Base-by-base conservation (phyloP, 2,888 invertebrate genomes). In the Lithodes maja region DNA sequence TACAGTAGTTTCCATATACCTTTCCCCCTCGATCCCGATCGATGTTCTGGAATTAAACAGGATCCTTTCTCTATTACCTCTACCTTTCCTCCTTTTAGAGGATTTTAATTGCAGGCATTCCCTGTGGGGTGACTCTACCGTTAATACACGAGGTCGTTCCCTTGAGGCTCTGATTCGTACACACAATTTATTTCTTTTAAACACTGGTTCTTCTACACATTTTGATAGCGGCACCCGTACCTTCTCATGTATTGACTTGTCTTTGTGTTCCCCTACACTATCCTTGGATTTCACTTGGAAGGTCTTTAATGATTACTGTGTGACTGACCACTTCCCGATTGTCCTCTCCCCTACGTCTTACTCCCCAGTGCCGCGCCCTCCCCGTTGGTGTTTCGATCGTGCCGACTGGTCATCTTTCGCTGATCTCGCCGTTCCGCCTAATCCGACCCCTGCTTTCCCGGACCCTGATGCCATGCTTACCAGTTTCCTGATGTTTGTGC, bases 261-360 rank as follows among this genome's bases (percentile, higher is more conserved):
- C 77, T 12, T 3, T 77, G 49, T 77, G 77, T 12, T 77, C 77
- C 49, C 77, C 77, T 33, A 12, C 77, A 33, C 9, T 77, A 50
- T 49, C 77, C 49, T 77, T 77, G 77, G 77, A 77, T 77, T 77
- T 77, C 49, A n/a, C n/a, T 2, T 77, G 77, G 77, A 77, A 17
- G 2, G 12, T 49, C 12, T 50, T 77, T 5, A 50, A 77, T 33
- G 77, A 77, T 49, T 77, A n/a, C 49, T 49, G 17, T 49, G n/a
- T 49, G 1, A 77, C 33, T 33, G 77, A 77, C 49, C 77, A 77
- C 49, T n/a, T n/a, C n/a, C n/a, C n/a, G 2, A 77, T 77, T n/a
- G n/a, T n/a, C n/a, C n/a, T n/a, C n/a, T n/a, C n/a, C n/a, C n/a
- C n/a, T n/a, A n/a, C n/a, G n/a, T n/a, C n/a, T n/a, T n/a, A n/a